These are phyloP conservation scores for Tiliacea aurago DNA, from an alignment of 2,888 invertebrate genomes.

Conservation along the genomic window DNA sequence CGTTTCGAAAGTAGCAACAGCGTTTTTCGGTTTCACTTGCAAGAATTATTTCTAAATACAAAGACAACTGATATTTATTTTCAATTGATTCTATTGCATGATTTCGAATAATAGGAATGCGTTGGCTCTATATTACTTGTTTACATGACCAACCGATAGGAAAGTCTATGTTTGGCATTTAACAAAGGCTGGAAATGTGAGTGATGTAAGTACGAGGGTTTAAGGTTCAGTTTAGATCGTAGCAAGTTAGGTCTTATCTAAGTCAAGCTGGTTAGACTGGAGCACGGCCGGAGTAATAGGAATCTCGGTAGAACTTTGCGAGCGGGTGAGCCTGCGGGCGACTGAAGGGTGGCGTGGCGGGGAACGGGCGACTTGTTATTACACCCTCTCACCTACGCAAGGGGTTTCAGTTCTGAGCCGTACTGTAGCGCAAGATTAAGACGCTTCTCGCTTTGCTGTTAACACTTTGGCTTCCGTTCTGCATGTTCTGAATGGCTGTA, in stretches of 20 bases:
- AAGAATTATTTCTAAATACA: slow-evolving; percentile 44
- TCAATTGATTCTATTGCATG: background rate
- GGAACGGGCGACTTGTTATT: slow-evolving; percentile 85
- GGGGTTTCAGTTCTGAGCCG: slow-evolving; percentile 83
- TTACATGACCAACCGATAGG: slow-evolving; percentile 69
- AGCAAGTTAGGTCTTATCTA: slow-evolving; percentile 82
- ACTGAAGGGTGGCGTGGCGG: slow-evolving; percentile 76
- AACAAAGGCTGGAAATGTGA: slow-evolving; percentile 71
- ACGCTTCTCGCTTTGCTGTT: slow-evolving; percentile 85
- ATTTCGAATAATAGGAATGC: slow-evolving; percentile 11
- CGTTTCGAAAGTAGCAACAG: slow-evolving; percentile 79
- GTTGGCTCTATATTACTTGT: slow-evolving; percentile 49
- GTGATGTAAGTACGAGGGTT: slow-evolving; percentile 73
- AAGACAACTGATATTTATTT: slow-evolving; percentile 4
- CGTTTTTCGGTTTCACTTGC: slow-evolving; percentile 72
- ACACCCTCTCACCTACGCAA: slow-evolving; percentile 89
- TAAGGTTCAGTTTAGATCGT: slow-evolving; percentile 80
- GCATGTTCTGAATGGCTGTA: slow-evolving; percentile 78
- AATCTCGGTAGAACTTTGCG: slow-evolving; percentile 86
- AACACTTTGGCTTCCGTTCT: slow-evolving; percentile 82
- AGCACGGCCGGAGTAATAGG: slow-evolving; percentile 85
- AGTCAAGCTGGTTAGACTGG: slow-evolving; percentile 84
- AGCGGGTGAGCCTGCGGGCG: slow-evolving; percentile 82
- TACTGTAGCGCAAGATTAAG: slow-evolving; percentile 88
- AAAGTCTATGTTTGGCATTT: slow-evolving; percentile 68